These are phyloP conservation scores for Diaphora mendica DNA, from an alignment of 2,888 invertebrate genomes.

Conservation along the genomic window DNA sequence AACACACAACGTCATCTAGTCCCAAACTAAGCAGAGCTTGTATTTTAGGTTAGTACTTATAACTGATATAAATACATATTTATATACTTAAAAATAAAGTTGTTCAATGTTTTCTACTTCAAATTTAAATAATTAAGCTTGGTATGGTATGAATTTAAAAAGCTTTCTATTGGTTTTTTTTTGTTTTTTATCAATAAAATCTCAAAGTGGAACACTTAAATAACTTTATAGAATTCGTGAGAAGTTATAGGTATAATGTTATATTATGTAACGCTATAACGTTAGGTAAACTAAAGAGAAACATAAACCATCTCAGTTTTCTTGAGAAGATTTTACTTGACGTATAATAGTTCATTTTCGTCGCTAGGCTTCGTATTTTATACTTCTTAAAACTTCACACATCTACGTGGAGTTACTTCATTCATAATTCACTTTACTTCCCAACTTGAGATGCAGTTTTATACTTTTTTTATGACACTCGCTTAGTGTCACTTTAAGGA, in stretches of 20 bases:
- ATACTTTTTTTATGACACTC: conserved; percentile 30
- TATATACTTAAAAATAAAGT: too few species aligned
- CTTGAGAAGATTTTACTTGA: background rate
- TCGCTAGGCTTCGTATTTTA: background rate
- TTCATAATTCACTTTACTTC: conserved; percentile 37
- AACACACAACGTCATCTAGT: too few species aligned
- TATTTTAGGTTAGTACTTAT: too few species aligned
- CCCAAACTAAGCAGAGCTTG: too few species aligned
- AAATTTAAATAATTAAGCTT: too few species aligned
- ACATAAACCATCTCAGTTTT: background rate
- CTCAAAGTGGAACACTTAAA: background rate
- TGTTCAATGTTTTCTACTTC: too few species aligned
- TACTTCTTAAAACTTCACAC: conserved; percentile 6
- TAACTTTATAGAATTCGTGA: background rate
- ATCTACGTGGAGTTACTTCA: conserved; percentile 13
- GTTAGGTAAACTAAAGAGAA: background rate
- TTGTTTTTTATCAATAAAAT: background rate
- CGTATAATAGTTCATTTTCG: background rate
- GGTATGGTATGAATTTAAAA: too few species aligned
- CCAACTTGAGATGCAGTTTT: conserved; percentile 33
- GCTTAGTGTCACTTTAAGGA: conserved; percentile 27
- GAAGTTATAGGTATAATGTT: too few species aligned
- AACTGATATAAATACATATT: too few species aligned
- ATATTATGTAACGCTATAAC: background rate
- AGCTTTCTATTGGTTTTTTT: background rate